Evolutionary conservation across 2,888 invertebrate species (phyloP).

Genomic region (Sinotaia quadrata): DNA sequence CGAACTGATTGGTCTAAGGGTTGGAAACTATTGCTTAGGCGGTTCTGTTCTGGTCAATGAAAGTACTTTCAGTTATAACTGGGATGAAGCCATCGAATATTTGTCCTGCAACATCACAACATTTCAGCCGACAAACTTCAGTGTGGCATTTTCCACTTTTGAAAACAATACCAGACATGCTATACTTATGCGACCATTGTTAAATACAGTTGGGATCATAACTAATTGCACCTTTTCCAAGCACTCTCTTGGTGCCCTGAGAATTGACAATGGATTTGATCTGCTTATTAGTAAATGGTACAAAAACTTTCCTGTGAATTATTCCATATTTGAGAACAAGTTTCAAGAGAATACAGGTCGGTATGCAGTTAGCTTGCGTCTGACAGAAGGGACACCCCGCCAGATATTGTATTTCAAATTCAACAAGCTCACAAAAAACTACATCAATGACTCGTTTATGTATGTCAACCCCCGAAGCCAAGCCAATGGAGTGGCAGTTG

Average conservation of each 20-base stretch:
- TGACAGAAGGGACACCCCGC: conserved; percentile 88
- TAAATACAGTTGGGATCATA: conserved; percentile 70
- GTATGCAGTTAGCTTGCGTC: conserved; percentile 88
- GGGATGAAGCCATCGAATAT: conserved; percentile 85
- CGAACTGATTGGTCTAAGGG: conserved; percentile 87
- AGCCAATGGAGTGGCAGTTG: conserved; percentile 92
- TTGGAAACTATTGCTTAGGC: conserved; percentile 90
- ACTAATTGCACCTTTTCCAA: conserved; percentile 89
- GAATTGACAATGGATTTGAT: conserved; percentile 82
- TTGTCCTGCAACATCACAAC: conserved; percentile 84
- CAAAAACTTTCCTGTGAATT: conserved; percentile 63
- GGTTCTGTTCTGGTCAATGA: conserved; percentile 81
- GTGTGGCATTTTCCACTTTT: conserved; percentile 67
- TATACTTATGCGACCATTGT: conserved; percentile 64
- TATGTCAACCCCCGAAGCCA: conserved; percentile 89
- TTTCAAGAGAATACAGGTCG: conserved; percentile 90
- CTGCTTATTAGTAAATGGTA: conserved; percentile 67
- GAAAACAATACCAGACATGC: conserved; percentile 65
- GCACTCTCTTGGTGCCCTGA: conserved; percentile 86
- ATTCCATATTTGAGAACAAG: conserved; percentile 78
- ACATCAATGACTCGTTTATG: conserved; percentile 87
- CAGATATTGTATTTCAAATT: conserved; percentile 89
- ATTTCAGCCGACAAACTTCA: conserved; percentile 62
- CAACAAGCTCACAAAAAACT: conserved; percentile 90
- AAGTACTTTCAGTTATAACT: conserved; percentile 89